phyloP scores from a whole-genome alignment of 2,888 invertebrate species.

The Eumacrocentrus americanus region DNA sequence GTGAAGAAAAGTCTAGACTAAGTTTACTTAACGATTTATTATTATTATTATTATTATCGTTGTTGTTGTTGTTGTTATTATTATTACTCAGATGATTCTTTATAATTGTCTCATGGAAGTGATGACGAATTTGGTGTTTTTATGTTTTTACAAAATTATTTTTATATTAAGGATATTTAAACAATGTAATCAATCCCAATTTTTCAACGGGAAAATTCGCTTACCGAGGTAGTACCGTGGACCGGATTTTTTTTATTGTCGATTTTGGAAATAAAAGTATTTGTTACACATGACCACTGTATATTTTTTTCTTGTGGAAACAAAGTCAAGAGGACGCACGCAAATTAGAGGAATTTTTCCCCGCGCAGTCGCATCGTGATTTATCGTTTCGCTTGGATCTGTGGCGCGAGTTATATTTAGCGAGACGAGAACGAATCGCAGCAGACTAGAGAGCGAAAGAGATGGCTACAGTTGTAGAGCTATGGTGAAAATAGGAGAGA shows the following conservation, averaged over 20 bases:
- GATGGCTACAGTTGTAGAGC: constrained; percentile 1
- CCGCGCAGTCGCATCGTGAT: constrained; percentile 43
- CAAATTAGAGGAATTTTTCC: constrained; percentile 41
- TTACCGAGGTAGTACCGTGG: no score
- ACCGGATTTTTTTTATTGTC: not conserved
- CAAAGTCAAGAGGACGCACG: constrained; percentile 28
- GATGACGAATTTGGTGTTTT: no score
- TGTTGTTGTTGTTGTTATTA: no score
- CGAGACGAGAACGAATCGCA: constrained; percentile 26
- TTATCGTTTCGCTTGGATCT: constrained; percentile 44
- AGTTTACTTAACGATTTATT: not conserved
- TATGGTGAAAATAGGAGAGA: constrained; percentile 16
- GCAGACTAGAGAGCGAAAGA: constrained; percentile 23
- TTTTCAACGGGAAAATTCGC: no score
- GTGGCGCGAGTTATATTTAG: constrained; percentile 51
- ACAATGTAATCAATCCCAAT: no score
- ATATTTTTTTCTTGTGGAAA: constrained; percentile 5
- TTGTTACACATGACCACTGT: not conserved
- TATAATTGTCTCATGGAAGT: no score
- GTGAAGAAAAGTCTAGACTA: no score
- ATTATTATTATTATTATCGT: not conserved
- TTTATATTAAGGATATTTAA: no score
- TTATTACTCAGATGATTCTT: no score
- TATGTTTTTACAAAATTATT: no score
- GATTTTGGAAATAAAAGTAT: not conserved